Evolutionary conservation across 2,113 vertebrate species (phyloP).

Genomic region (Zingel zingel): DNA sequence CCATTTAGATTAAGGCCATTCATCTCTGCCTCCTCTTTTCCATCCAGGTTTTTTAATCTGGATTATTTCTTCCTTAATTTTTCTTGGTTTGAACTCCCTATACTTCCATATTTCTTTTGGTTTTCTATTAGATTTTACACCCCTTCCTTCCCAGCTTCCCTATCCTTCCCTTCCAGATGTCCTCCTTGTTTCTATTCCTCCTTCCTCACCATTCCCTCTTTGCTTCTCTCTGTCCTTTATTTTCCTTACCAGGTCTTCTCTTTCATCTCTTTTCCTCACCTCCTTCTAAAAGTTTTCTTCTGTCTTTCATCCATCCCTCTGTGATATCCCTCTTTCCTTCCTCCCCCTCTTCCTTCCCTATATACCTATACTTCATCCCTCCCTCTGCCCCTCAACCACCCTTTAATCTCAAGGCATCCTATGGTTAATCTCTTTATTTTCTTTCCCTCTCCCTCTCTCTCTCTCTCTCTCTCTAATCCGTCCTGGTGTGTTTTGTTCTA

Average conservation of each 20-base stretch:
- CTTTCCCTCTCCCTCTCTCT: slow-evolving; percentile 5
- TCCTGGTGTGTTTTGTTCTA: slow-evolving; percentile 65
- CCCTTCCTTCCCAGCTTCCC: not conserved
- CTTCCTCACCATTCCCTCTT: slow-evolving; percentile 9
- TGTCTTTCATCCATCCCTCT: slow-evolving; percentile 45
- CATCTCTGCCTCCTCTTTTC: not conserved
- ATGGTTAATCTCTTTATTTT: slow-evolving; percentile 57
- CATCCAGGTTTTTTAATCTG: slow-evolving; percentile 24
- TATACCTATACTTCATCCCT: slow-evolving; percentile 26
- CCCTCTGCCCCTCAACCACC: slow-evolving; percentile 41
- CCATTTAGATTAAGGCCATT: not conserved
- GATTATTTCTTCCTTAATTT: slow-evolving; percentile 7
- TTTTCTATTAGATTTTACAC: not conserved
- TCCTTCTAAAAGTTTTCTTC: slow-evolving; percentile 7
- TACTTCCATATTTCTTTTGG: not conserved
- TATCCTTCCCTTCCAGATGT: slow-evolving; percentile 25
- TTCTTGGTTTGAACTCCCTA: not conserved
- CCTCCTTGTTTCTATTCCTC: slow-evolving; percentile 22
- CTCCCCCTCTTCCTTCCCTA: slow-evolving; percentile 10
- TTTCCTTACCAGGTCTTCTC: slow-evolving; percentile 20
- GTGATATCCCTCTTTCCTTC: not conserved
- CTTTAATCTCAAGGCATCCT: slow-evolving; percentile 50
- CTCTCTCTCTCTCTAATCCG: slow-evolving; percentile 48
- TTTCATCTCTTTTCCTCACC: slow-evolving; percentile 42
- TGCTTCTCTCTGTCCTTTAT: not conserved